Conservation (phyloP, 2,888 invertebrate genomes). For the Drosophila planitibia region DNA sequence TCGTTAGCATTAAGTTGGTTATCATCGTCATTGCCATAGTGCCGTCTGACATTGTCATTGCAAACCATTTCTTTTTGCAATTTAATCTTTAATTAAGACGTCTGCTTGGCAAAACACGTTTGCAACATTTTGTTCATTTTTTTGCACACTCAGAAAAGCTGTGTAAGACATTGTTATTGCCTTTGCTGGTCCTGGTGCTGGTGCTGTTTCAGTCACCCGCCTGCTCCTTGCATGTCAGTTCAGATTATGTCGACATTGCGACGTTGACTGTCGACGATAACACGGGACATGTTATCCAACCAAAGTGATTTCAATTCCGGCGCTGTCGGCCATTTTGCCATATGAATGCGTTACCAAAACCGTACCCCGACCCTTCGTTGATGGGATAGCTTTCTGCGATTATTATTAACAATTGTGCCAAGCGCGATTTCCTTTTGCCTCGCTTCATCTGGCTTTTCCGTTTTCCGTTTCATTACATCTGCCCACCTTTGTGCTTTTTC, state of each 20-base stretch:
- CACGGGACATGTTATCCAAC: conserved; percentile 63
- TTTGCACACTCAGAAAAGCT: neutral
- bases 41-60: conserved; percentile 18
- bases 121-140: conserved; percentile 16
- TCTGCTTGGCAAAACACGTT: conserved; percentile 20
- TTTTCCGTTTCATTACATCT: conserved; percentile 71
- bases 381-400: conserved; percentile 25
- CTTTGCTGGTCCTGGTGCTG: neutral
- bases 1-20: conserved; percentile 4
- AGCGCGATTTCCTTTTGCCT: conserved; percentile 52
- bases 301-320: conserved; percentile 75
- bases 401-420: conserved; percentile 68
- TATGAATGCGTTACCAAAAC: conserved; percentile 41
- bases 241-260: conserved; percentile 31
- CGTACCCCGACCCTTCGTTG: neutral
- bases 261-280: conserved; percentile 41
- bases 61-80: conserved; percentile 49
- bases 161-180: conserved; percentile 3
- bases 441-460: conserved; percentile 42
- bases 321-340: conserved; percentile 53
- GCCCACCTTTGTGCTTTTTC: conserved; percentile 50
- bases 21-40: neutral
- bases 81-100: conserved; percentile 59
- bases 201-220: conserved; percentile 2
- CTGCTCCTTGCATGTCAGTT: conserved; percentile 38